Base-by-base conservation (phyloP, 1,140 invertebrate species). In the Belonocnema kinseyi region DNA sequence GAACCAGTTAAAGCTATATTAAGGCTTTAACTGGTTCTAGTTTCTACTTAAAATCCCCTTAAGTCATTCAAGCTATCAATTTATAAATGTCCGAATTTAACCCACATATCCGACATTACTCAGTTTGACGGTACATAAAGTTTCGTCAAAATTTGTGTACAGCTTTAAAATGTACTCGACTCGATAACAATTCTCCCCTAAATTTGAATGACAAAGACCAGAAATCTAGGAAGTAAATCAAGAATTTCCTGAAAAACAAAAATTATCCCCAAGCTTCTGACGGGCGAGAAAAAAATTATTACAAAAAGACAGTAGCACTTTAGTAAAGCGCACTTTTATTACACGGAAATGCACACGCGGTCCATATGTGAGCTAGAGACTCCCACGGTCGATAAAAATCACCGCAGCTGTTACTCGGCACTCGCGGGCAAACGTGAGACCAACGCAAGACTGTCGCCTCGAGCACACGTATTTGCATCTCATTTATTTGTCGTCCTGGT, bases 361-460 rank as follows among this genome's bases (percentile, higher is more conserved):
- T 40, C n/a, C 14, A 54, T 72, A 72, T 74, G 52, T 78, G 74
- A 66, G 61, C 61, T 33, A 66, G 61, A 66, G 26, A 83, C 79
- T 87, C 86, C 81, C 85, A 87, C 86, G 87, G 82, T 85, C 80
- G 73, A 80, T 82, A 86, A 87, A 87, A 88, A 85, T 88, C 80
- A 82, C 75, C 77, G 80, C 86, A 85, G 85, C 85, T 86, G 84
- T 77, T 79, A 70, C 80, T 78, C 40, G 61, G 61, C 3, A 33
- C 61, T 75, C 73, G 72, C 61, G 73, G 46, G 61, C 33, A 66
- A 66, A 75, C 75, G 73, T 53, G 73, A 50, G 74, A 77, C 76
- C 77, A 73, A 81, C 80, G 75, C 73, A 58, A 73, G 40, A 71
- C 73, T 75, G 66, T 46, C 61, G 61, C 61, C 61, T 50, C 58